Conservation (phyloP, 2,888 invertebrate genomes). For the Catotricha subobsoleta region DNA sequence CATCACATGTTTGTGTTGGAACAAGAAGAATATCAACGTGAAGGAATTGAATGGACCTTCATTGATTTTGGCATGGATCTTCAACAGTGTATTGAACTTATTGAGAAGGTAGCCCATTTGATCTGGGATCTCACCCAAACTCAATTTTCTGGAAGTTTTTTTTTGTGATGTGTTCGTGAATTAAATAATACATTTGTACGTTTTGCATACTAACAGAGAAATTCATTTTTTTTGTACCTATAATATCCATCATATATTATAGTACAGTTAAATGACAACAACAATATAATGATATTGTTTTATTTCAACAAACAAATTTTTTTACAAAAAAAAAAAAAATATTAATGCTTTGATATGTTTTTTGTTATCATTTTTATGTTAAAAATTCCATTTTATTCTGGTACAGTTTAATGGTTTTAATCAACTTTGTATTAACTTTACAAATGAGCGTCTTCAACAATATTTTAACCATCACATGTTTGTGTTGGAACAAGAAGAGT, state of each 20-base stretch:
- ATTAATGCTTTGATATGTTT: background rate
- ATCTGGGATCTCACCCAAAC: background rate
- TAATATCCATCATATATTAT: too few species aligned
- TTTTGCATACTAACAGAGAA: too few species aligned
- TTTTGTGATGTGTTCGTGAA: too few species aligned
- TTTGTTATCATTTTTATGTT: background rate
- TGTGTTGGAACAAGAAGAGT: slow-evolving; percentile 88
- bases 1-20: slow-evolving; percentile 88
- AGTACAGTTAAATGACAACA: too few species aligned
- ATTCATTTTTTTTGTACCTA: too few species aligned
- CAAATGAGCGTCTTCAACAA: slow-evolving; percentile 88
- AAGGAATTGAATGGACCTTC: slow-evolving; percentile 84
- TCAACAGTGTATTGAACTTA: slow-evolving; percentile 58
- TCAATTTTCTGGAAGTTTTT: too few species aligned
- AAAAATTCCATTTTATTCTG: slow-evolving; percentile 12
- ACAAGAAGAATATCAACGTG: slow-evolving; percentile 81
- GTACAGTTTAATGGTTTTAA: slow-evolving; percentile 39
- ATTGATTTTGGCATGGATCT: slow-evolving; percentile 90
- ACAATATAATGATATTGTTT: too few species aligned
- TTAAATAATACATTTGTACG: too few species aligned
- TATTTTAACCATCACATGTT: slow-evolving; percentile 97
- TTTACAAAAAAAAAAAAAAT: slow-evolving; percentile 3
- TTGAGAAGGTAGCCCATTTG: slow-evolving; percentile 43
- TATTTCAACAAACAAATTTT: too few species aligned
- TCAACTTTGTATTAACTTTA: slow-evolving; percentile 92